Evolutionary conservation across 1,140 invertebrate species (phyloP).

Genomic region (Harlomillsia oculata): DNA sequence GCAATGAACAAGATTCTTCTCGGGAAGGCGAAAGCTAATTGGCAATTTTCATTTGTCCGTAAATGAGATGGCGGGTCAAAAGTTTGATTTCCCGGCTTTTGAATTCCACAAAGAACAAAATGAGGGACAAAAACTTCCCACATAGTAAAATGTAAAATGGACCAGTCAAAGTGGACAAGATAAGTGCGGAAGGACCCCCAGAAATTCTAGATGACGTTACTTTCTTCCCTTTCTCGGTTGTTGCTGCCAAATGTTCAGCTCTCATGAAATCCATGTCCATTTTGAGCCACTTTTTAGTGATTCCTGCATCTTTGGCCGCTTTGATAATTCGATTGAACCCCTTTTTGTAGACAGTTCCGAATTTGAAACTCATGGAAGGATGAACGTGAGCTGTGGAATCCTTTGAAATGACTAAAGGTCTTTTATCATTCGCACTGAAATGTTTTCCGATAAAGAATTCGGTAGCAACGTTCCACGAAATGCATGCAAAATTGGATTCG

Average conservation of each 20-base stretch:
- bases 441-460: not conserved
- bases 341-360: not conserved
- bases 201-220: too few relatives aligned
- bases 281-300: not conserved
- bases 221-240: not conserved
- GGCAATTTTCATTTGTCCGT: too few relatives aligned
- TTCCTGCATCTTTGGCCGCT: not conserved
- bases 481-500: not conserved
- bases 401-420: not conserved
- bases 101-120: too few relatives aligned
- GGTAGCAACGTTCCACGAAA: not conserved
- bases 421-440: not conserved
- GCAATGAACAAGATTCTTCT: too few relatives aligned
- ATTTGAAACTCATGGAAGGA: not conserved
- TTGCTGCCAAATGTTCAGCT: not conserved
- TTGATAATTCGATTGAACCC: not conserved
- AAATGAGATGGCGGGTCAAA: too few relatives aligned
- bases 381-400: not conserved
- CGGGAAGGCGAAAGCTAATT: too few relatives aligned
- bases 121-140: too few relatives aligned
- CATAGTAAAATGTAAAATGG: too few relatives aligned
- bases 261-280: not conserved
- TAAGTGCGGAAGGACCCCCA: too few relatives aligned
- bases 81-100: too few relatives aligned
- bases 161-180: too few relatives aligned